Evolutionary conservation across 2,113 vertebrate species (phyloP), one percentile per base, ranked within the genome.

Genomic region (Ctenomys sociabilis): DNA sequence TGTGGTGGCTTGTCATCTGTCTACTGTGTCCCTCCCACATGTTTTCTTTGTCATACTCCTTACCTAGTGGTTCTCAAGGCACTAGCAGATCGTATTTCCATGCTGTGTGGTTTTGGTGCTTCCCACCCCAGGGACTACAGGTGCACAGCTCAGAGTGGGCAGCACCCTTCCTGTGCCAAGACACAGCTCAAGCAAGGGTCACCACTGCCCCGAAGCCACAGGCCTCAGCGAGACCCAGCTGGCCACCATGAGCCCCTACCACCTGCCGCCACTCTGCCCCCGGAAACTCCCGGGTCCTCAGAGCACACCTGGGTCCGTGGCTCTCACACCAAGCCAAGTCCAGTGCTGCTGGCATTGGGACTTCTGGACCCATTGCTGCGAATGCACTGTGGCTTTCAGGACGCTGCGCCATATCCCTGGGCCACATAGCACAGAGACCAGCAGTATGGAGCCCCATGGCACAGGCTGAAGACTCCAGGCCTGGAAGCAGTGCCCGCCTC

Each of bases 251-350:
- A 75, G 32, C 11, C 7, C 19, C 61, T 24, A 7, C 1, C 1
- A 1, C 21, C 59, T 6, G 8, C 22, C 32, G n/a, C 22, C 3
- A 80, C 32, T 70, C 63, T 92, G 13, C 68, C 52, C 61, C n/a
- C 19, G 0, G 77, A 26, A 3, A 5, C 40, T 54, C 30, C 17
- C 35, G 13, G 21, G 43, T 37, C 77, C 54, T 91, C 43, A n/a
- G 1, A n/a, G 59, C 21, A 2, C 1, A 19, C 57, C 37, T 54
- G 40, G 85, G 13, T 75, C 35, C 3, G 2, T 0, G 2, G n/a
- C 43, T 22, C 68, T 35, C 32, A 21, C 4, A 3, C 43, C 57
- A 57, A 64, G 22, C 59, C 24, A 54, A 45, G 2, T 8, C 49
- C 26, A 35, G 13, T 32, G 45, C 10, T 14, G 13, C 11, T 64